Evolutionary conservation across 2,888 invertebrate genomes (phyloP), one percentile per base, ranked within the genome.

Genomic region (Drepanosiphum platanoidis): DNA sequence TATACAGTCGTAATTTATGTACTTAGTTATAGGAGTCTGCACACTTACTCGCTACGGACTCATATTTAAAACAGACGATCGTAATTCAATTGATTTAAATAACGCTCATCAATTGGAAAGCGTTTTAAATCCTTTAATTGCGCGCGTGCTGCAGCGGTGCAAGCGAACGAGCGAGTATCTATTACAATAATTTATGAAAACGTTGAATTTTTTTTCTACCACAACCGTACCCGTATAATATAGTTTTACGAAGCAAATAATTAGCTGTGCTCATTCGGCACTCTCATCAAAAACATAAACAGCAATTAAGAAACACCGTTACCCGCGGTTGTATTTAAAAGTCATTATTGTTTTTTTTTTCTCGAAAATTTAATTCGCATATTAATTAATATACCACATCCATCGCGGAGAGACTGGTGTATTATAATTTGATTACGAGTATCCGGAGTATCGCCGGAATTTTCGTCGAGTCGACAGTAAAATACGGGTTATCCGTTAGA

Each of bases 71-170:
- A 34, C 8, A 1, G 0, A 74, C n/a, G n/a, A 32, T 52, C 52
- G n/a, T 2, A 3, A 34, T n/a, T 74, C 34, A 52, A 74, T 52
- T 27, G 32, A 74, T 74, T 74, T 13, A 2, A 74, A 75, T 34
- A 58, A 75, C n/a, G 52, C 74, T 74, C 75, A 34, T 58, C 32
- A 34, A 75, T 34, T 75, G 75, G 52, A 75, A 75, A 75, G 52
- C 75, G 32, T 52, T 46, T 75, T 75, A 34, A 75, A 74, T 13
- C 1, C 5, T n/a, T 22, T 75, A 52, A 74, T 52, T 74, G 34
- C 11, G n/a, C 22, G 11, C 22, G 52, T 27, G 27, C 27, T 64
- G 11, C 13, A 9, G 30, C 27, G 27, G 13, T 30, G 11, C 9
- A 64, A 11, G 64, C 27, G 64, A 30, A 11, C 13, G n/a, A n/a